Evolutionary conservation across 2,797 vertebrate species (phyloP).

Genomic region (Odontamblyopus lacepedii): DNA sequence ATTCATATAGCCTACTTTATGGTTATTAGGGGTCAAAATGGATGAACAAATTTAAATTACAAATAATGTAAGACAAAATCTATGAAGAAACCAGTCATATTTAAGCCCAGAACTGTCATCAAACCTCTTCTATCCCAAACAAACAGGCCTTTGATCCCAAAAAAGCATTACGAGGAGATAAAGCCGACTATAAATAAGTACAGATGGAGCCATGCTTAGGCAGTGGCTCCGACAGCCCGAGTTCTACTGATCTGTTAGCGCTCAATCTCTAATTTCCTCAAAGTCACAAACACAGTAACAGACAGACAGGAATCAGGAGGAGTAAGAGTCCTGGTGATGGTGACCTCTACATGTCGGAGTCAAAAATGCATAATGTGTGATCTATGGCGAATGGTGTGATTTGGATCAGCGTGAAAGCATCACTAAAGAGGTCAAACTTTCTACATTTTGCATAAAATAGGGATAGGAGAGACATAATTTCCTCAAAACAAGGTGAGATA

Average conservation of each 20-base stretch:
- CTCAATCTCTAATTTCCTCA: constrained; percentile 33
- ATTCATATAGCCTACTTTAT: background rate
- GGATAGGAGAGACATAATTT: too few relatives aligned
- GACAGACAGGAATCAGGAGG: constrained; percentile 16
- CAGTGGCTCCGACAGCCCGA: constrained; percentile 34
- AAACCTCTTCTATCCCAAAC: constrained; percentile 32
- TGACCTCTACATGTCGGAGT: background rate
- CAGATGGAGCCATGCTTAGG: constrained; percentile 41
- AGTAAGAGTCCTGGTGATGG: background rate
- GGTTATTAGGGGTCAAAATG: constrained; percentile 23
- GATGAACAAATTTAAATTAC: constrained; percentile 23
- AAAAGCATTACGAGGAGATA: constrained; percentile 53
- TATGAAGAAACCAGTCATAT: constrained; percentile 19
- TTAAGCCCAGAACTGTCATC: constrained; percentile 28
- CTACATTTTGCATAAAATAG: too few relatives aligned
- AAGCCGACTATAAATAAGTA: constrained; percentile 65
- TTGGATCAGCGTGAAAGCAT: background rate
- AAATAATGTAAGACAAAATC: constrained; percentile 14
- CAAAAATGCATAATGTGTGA: background rate
- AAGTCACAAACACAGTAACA: constrained; percentile 34
- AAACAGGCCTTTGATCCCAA: constrained; percentile 55
- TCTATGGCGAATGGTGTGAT: background rate
- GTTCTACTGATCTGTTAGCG: constrained; percentile 40
- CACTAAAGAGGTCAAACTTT: background rate
- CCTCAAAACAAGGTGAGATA: too few relatives aligned